Base-by-base conservation (phyloP, 2,888 invertebrate species). In the Dicycla oo region DNA sequence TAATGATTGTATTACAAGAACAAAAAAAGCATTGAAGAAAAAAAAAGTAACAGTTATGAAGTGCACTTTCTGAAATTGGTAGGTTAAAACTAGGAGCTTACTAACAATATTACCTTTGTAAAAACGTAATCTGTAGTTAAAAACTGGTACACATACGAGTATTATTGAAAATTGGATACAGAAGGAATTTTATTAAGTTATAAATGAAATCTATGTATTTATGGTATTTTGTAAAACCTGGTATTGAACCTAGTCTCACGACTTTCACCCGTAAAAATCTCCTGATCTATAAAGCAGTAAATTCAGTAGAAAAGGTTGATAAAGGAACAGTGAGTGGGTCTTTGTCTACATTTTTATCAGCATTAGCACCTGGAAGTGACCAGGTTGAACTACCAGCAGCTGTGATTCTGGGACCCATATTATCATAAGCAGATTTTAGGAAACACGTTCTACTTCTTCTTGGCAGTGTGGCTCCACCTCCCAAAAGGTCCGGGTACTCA, bases 381-480 rank as follows among this genome's bases (percentile, higher is more conserved):
- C 98, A 97, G 40, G 98, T 98, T 13, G 98, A 98, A 91, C 98
- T 98, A 62, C 98, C 98, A 79, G 98, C 98, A 49, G 98, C 98
- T 15, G 98, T 98, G 66, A 98, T 98, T 81, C 98, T 97, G 67
- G 98, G 98, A 11, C 98, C 98, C 98, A 98, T 98, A 94, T 98
- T 98, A 94, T 99, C 98, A 92, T 98, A 98, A 78, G 98, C 97
- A 68, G 97, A 97, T 90, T 96, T 96, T 66, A 97, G 91, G 89
- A 94, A 96, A 88, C 94, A 96, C 26, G 94, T 95, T 69, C 92
- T 93, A 89, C 94, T 95, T 70, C 97, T 91, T 67, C 96, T 93
- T 2, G 97, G 97, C 60, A 96, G 82, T 69, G 96, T 94, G 34
- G 94, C 88, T 26, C 94, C 92, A 80, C 93, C 92, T 61, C 93